A percentile compares a stretch with the other conserved stretches of the same genome.
These are phyloP conservation scores for Metaphire vulgaris DNA, from an alignment of 1,140 invertebrate genomes.

Conservation along the genomic window DNA sequence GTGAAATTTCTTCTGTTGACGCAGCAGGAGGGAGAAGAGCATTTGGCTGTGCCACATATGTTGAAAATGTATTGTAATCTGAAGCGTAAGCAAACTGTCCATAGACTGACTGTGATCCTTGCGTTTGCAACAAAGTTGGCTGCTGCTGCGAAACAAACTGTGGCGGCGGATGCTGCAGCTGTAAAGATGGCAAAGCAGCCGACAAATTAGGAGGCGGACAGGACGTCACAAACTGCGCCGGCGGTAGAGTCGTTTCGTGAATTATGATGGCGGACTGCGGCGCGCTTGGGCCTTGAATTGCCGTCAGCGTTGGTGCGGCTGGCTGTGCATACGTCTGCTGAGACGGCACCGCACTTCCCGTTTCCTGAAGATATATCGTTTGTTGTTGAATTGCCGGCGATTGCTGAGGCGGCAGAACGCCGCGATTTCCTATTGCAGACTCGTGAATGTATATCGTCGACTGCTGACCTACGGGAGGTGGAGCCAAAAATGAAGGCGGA, in stretches of 20 bases:
- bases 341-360: not conserved
- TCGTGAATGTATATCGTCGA: not conserved
- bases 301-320: not conserved
- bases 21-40: not conserved
- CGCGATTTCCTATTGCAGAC: not conserved
- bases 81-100: not conserved
- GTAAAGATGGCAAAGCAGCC: not conserved
- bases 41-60: not conserved
- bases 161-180: not conserved
- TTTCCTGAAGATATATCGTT: not conserved
- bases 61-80: not conserved
- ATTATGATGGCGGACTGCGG: not conserved
- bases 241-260: not conserved
- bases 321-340: not conserved
- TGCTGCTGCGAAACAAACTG: not conserved
- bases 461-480: not conserved
- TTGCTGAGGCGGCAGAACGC: not conserved
- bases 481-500: not conserved
- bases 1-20: not conserved
- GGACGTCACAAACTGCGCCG: not conserved
- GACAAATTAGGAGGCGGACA: not conserved
- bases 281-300: not conserved
- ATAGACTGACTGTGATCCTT: not conserved
- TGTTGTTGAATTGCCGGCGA: not conserved
- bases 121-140: not conserved